Base-by-base conservation (phyloP, 2,797 vertebrate species). In the Balearica regulorum region DNA sequence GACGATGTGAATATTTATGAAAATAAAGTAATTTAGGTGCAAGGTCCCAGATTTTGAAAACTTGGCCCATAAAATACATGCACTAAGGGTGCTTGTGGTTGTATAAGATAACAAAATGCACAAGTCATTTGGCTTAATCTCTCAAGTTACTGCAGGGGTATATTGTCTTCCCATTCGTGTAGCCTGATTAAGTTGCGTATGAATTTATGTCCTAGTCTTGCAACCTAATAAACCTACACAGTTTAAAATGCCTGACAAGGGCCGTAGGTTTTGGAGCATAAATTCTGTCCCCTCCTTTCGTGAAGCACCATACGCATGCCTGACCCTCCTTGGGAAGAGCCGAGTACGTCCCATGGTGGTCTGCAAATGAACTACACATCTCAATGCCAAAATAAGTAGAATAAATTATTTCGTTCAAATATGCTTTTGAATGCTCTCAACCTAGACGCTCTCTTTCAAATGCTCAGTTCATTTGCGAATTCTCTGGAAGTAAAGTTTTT, bases 321-420 rank as follows among this genome's bases (percentile, higher is more conserved):
- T 66, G 90, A 53, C 60, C 51, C 7, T 93, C 76, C 53, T 49
- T 26, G 57, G 72, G 83, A 88, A n/a, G 82, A 91, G 19, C 31
- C 0, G 2, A 57, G 33, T 17, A 15, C 3, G 1, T 87, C 82
- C 64, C 49, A 9, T 15, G 35, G 82, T 79, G 55, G 25, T 33
- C 86, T 85, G 71, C 25, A 46, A 20, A 53, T 12, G 31, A 91
- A n/a, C 37, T 60, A 16, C 22, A 9, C 25, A 6, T 46, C 37
- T 44, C 57, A 68, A 78, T 69, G 87, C 87, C 93, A 91, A 83
- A 94, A 78, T 43, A 90, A 87, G 46, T 62, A 62, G 79, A 89
- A 89, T 51, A 89, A 93, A 92, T 96, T 31, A 83, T 86, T 95
- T 91, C 28, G 20, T 87, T 89, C n/a, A 77, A 60, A 85, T 46